phyloP scores from a whole-genome alignment of 2,113 vertebrate genomes.

The Connochaetes taurinus region DNA sequence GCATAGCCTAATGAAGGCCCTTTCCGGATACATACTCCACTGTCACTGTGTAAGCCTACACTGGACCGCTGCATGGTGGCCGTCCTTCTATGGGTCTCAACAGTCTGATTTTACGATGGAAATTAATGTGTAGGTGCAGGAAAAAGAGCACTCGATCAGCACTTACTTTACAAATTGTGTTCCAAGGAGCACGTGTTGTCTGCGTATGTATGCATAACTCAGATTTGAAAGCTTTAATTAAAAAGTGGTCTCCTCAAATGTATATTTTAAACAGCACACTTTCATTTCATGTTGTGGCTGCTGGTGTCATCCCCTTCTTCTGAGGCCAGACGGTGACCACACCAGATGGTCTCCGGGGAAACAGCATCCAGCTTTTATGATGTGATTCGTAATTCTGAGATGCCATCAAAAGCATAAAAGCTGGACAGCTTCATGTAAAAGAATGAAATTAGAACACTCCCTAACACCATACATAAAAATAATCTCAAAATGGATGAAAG shows the following conservation, averaged over 20 bases:
- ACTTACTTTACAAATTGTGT: background rate
- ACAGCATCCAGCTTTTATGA: background rate
- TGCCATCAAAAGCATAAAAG: background rate
- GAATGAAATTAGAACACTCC: background rate
- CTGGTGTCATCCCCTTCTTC: background rate
- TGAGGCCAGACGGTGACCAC: background rate
- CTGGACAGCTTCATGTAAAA: background rate
- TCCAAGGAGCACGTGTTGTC: background rate
- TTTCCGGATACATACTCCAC: background rate
- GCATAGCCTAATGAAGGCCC: background rate
- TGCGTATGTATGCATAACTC: background rate
- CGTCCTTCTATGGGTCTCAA: background rate
- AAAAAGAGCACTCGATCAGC: background rate
- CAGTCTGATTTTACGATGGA: background rate
- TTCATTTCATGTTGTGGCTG: background rate
- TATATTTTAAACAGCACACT: background rate
- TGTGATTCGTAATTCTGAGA: background rate
- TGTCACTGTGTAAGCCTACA: background rate
- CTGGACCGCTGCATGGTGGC: fast-evolving
- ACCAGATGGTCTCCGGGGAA: background rate
- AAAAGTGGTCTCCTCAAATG: background rate
- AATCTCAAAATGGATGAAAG: background rate
- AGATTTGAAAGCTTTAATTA: background rate
- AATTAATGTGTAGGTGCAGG: background rate
- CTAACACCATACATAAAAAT: background rate